Base-by-base conservation (phyloP, 2,888 invertebrate genomes). In the Chelonus formosanus region DNA sequence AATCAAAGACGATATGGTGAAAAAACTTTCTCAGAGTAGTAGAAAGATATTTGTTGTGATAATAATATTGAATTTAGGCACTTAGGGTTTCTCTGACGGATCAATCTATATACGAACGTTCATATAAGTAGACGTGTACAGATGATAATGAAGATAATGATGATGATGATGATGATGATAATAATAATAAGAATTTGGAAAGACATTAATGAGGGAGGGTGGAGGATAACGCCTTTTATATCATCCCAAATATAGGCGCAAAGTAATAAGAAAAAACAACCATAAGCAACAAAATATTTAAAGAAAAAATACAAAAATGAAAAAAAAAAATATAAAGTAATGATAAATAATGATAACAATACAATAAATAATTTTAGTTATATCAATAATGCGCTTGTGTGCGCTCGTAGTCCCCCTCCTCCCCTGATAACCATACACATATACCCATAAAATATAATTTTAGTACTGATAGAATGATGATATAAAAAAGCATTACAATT, bases 21-120 rank as follows among this genome's bases (percentile, higher is more conserved):
- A 76, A 70, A 20, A 20, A 20, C 75, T 78, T 77, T 75, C 75
- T 78, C 75, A 70, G 69, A 75, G 69, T 73, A 69, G 74, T 74
- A 73, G 75, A 74, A 73, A 79, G 77, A 81, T 80, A 76, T 79
- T 83, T 80, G 80, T 83, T 83, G 82, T 83, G 83, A 83, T 83
- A 83, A 80, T 78, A 79, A 20, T 20, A 20, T 76, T 76, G 78
- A 79, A 78, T 77, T 75, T 76, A 79, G 74, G 75, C 71, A 74
- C 71, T 75, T 80, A 77, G 77, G 75, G 64, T 76, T 66, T 79
- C 75, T 73, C 71, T 71, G 74, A 67, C 71, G 70, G 74, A 76
- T 76, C 77, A 76, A 75, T 74, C 71, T 73, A 67, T 69, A 70
- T 20, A 20, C 72, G 60, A 45, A 36, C 72, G 72, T 77, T 75